A percentile compares a stretch with the other conserved stretches of the same genome.
Conservation (phyloP, 2,113 vertebrate species). For the Tetrax tetrax region DNA sequence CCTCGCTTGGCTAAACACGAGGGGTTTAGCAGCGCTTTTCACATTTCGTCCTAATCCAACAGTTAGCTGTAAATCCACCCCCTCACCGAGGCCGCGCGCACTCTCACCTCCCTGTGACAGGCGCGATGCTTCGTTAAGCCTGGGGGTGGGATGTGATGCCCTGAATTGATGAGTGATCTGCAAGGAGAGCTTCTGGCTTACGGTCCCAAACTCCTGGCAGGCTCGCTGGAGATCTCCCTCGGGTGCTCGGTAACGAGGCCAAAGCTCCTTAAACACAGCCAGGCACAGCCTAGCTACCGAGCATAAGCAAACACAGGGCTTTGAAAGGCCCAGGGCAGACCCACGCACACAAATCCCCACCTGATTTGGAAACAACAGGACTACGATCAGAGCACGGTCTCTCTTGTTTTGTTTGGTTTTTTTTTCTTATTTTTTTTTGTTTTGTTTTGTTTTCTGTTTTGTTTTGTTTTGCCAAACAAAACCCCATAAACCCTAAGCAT, state of each 20-base stretch:
- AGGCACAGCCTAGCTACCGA: not conserved
- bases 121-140: not conserved
- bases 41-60: conserved; percentile 31
- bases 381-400: rapidly evolving
- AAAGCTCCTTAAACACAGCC: not conserved
- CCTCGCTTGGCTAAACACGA: not conserved
- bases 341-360: rapidly evolving
- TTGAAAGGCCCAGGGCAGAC: not conserved
- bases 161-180: not conserved
- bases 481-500: not conserved
- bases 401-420: not conserved
- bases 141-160: not conserved
- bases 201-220: not conserved
- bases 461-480: not conserved
- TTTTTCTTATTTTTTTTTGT: too few relatives aligned
- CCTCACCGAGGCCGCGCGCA: not conserved
- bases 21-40: not conserved
- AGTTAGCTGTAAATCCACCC: conserved; percentile 73
- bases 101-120: not conserved
- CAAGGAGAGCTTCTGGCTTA: not conserved
- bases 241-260: rapidly evolving
- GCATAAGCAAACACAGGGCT: not conserved
- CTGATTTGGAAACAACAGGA: rapidly evolving
- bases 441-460: too few relatives aligned
- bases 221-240: not conserved